phyloP scores from a whole-genome alignment of 2,113 vertebrate genomes.

The Muntiacus reevesi region DNA sequence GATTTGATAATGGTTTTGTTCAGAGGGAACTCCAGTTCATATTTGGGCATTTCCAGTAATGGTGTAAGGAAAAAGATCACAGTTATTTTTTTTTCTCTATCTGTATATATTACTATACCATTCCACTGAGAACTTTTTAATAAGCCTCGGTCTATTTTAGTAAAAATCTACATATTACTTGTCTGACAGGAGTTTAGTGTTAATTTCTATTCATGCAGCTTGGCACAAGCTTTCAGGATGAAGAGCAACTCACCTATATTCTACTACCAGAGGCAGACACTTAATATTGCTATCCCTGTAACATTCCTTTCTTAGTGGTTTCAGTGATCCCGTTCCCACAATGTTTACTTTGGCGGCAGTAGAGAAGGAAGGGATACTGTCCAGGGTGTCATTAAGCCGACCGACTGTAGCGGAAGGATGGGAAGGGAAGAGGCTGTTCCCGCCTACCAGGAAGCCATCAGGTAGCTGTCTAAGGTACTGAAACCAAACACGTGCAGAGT shows the following conservation, averaged over 20 bases:
- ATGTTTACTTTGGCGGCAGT: not conserved
- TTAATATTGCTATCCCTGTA: not conserved
- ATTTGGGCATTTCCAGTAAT: constrained; percentile 12
- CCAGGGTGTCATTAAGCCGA: not conserved
- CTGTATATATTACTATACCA: not conserved
- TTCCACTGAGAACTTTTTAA: not conserved
- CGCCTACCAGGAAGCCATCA: not conserved
- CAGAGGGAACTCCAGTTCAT: constrained; percentile 34
- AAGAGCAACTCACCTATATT: not conserved
- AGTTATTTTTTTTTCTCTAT: constrained; percentile 25
- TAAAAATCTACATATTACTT: constrained; percentile 3
- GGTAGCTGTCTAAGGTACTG: constrained; percentile 52
- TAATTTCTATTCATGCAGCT: not conserved
- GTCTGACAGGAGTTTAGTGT: not conserved
- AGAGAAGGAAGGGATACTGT: not conserved
- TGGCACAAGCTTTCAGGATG: not conserved
- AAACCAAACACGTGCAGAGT: not conserved
- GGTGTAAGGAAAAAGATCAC: constrained; percentile 31
- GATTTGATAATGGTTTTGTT: constrained; percentile 27
- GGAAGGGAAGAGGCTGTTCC: not conserved
- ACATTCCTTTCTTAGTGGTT: not conserved
- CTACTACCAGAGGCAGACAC: not conserved
- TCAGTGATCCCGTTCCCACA: not conserved
- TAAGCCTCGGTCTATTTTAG: not conserved
- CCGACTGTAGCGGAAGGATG: not conserved